Evolutionary conservation across 1,140 invertebrate species (phyloP), one percentile per base, ranked within the genome.

Genomic region (Drosophila nasuta): DNA sequence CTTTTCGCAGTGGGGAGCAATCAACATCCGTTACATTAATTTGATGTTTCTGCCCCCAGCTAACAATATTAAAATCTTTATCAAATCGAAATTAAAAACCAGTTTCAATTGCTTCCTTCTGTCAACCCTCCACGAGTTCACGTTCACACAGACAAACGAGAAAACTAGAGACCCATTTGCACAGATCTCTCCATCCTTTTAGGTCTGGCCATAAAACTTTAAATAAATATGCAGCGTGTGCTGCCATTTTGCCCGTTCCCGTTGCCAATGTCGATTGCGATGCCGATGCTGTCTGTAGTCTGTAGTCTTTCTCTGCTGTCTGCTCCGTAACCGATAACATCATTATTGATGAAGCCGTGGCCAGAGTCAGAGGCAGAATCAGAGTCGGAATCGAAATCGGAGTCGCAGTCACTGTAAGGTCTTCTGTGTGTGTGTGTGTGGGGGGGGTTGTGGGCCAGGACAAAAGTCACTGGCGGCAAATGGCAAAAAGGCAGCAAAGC

Each of bases 11-110:
- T 57, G 28, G 60, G 49, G 49, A 64, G 82, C 83, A 82, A 87
- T 88, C 82, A 82, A 80, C 83, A 82, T 82, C 77, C 83, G 79
- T 80, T 80, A 72, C 80, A 88, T 82, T 87, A 87, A 88, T 88
- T 88, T 82, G 65, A 87, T 88, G 80, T 77, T 80, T 63, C 69
- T 62, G 17, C 38, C n/a, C n/a, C n/a, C 45, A 28, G 64, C 72
- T 88, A 87, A 87, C 83, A 80, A 75, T 77, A 87, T 87, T 87
- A 87, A 87, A 88, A 87, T 83, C 83, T 77, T 87, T 87, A 87
- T 87, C 83, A 88, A 87, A 87, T 83, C 83, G 80, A 87, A 87
- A 87, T 87, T 87, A 88, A 87, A 87, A 87, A 88, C 77, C 83
- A 80, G 72, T 83, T 87, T 52, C 66, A 87, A 87, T 87, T 87